A percentile compares a stretch with the other conserved stretches of the same genome.
Evolutionary conservation across 2,113 vertebrate genomes (phyloP).

Genomic region (Daubentonia madagascariensis): DNA sequence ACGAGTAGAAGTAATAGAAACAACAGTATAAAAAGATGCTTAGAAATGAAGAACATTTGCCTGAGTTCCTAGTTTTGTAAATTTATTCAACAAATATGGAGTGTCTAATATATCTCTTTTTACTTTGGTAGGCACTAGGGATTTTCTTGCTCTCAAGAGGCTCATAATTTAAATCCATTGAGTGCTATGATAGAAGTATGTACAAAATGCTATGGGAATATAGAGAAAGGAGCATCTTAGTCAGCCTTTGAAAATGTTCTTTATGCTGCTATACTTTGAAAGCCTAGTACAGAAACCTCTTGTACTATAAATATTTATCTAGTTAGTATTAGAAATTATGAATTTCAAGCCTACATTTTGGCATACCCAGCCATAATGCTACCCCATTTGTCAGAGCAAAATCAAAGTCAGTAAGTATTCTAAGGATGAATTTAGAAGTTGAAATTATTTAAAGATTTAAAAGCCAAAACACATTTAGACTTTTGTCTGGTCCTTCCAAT

Average conservation of each 20-base stretch:
- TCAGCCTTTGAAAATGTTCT: not conserved
- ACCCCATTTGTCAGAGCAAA: not conserved
- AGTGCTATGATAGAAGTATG: not conserved
- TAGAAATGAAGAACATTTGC: not conserved
- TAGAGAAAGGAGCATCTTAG: not conserved
- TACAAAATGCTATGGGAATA: not conserved
- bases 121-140: not conserved
- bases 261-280: not conserved
- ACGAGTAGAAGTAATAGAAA: not conserved
- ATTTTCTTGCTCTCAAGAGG: not conserved
- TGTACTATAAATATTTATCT: not conserved
- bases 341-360: not conserved
- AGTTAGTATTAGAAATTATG: not conserved
- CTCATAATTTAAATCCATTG: not conserved
- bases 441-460: slow-evolving; percentile 30
- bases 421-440: not conserved
- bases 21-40: not conserved
- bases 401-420: not conserved
- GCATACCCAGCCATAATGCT: not conserved
- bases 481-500: not conserved
- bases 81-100: not conserved
- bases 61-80: not conserved
- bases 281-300: not conserved
- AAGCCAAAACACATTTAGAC: not conserved
- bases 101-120: not conserved